Base-by-base conservation (phyloP, 2,113 vertebrate genomes). In the Probosciger aterrimus region DNA sequence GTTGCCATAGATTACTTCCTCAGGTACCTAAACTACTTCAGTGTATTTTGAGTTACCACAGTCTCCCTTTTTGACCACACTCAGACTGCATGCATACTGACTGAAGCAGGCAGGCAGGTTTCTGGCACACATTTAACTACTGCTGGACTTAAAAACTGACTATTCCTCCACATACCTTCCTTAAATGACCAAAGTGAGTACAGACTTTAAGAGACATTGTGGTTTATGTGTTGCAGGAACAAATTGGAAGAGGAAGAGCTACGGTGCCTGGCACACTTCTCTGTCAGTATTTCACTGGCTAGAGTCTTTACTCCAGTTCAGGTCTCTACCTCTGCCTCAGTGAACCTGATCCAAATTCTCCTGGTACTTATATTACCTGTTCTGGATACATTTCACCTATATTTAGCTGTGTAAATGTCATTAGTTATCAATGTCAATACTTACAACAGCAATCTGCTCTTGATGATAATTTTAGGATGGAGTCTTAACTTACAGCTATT, bases 61-160 rank as follows among this genome's bases (percentile, higher is more conserved):
- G 7, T 14, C 28, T 84, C 30, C 31, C 9, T 18, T 68, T 71
- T 11, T 3, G 9, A 55, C 65, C 33, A 30, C 33, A 5, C 12
- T 19, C 1, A 3, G 28, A 12, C 30, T 41, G 33, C 8, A 27
- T 0, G 8, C 1, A 1, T 2, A 44, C 43, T 24, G 28, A 16
- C 23, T 2, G 1, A 33, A 71, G 33, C 2, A 64, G 46, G 63
- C 35, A 60, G 57, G 46, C 18, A 84, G 10, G 7, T 8, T 84
- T 81, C 24, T 44, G 46, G 47, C n/a, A 70, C 18, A 37, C 33
- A 14, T 19, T 22, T 31, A 47, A 39, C 27, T 39, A 33, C 41
- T 24, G 33, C 5, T 24, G 43, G 49, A 19, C 46, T 86, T 60
- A 73, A 30, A 74, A 37, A 62, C 3, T 39, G 22, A 18, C 16